Evolutionary conservation across 2,888 invertebrate genomes (phyloP).

Genomic region (Drosophila niveifrons): DNA sequence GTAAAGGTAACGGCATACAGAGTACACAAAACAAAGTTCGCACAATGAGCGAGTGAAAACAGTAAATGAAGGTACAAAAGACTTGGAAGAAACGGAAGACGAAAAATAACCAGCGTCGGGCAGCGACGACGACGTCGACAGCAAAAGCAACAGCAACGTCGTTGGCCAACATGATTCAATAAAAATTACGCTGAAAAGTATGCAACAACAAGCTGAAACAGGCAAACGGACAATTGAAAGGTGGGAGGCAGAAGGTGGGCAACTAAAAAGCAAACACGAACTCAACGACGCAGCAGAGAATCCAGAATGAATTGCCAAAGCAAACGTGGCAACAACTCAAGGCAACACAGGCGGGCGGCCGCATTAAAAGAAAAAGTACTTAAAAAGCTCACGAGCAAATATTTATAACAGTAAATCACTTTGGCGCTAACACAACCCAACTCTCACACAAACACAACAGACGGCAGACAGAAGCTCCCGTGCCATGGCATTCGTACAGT

Average conservation of each 20-base stretch:
- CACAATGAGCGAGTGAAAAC: slow-evolving; percentile 49
- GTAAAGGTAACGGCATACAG: slow-evolving; percentile 9
- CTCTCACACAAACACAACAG: slow-evolving; percentile 15
- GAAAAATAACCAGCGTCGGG: slow-evolving; percentile 27
- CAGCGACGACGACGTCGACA: slow-evolving; percentile 26
- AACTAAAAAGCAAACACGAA: slow-evolving; percentile 50
- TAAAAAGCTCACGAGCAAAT: slow-evolving; percentile 79
- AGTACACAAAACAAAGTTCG: slow-evolving; percentile 46
- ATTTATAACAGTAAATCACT: slow-evolving; percentile 82
- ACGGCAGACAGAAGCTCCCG: slow-evolving; percentile 15
- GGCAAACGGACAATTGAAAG: slow-evolving; percentile 11
- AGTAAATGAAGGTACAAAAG: slow-evolving; percentile 48
- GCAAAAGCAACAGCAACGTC: slow-evolving; percentile 15
- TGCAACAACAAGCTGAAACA: slow-evolving; percentile 61
- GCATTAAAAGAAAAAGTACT: slow-evolving; percentile 74
- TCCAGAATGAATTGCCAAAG: slow-evolving; percentile 55
- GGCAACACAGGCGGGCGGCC: slow-evolving; percentile 37
- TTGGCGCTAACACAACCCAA: slow-evolving; percentile 68
- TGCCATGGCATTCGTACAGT: slow-evolving; percentile 4
- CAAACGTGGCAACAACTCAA: slow-evolving; percentile 62
- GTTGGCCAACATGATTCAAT: slow-evolving; percentile 75
- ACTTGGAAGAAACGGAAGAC: slow-evolving; percentile 22
- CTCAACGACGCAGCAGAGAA: slow-evolving; percentile 37
- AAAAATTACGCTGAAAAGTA: slow-evolving; percentile 78
- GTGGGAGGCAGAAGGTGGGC: slow-evolving; percentile 1